phyloP scores from a whole-genome alignment of 2,888 invertebrate genomes.

The Agrenia bidenticulata region DNA sequence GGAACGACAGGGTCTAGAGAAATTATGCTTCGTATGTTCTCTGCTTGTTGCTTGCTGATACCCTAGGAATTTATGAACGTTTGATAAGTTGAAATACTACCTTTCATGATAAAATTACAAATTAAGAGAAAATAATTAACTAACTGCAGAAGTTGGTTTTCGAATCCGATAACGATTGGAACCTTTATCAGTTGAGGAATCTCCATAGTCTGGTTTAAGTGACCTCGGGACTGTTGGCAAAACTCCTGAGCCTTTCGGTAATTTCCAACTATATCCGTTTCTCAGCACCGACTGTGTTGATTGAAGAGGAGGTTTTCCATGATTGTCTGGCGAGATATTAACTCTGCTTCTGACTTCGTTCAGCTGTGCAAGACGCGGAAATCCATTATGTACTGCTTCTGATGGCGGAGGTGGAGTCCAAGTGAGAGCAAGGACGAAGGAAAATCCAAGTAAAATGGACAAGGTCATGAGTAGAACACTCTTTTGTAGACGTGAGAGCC shows the following conservation, averaged over 20 bases:
- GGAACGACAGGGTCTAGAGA: constrained; percentile 50
- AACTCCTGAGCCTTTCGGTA: constrained; percentile 13
- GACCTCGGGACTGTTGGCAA: constrained; percentile 36
- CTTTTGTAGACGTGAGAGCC: constrained; percentile 77
- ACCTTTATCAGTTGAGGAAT: constrained; percentile 17
- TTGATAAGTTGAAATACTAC: no score
- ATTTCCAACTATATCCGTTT: not conserved
- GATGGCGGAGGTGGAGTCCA: constrained; percentile 4
- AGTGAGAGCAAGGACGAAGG: constrained; percentile 7
- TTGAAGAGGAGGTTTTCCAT: not conserved
- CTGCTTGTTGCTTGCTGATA: constrained; percentile 41
- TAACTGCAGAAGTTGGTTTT: not conserved
- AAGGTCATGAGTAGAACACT: constrained; percentile 70
- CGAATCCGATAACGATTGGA: not conserved
- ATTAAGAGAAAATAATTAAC: no score
- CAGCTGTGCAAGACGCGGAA: not conserved
- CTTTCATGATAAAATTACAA: no score
- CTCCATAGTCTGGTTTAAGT: constrained; percentile 34
- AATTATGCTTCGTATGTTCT: constrained; percentile 50
- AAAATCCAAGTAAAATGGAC: constrained; percentile 64
- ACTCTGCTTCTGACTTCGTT: not conserved
- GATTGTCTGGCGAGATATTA: not conserved
- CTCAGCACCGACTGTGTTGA: not conserved
- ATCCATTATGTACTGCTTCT: not conserved
- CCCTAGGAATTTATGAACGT: constrained; percentile 2